Evolutionary conservation across 2,113 vertebrate species (phyloP), one percentile per base, ranked within the genome.

Genomic region (Motacilla alba): DNA sequence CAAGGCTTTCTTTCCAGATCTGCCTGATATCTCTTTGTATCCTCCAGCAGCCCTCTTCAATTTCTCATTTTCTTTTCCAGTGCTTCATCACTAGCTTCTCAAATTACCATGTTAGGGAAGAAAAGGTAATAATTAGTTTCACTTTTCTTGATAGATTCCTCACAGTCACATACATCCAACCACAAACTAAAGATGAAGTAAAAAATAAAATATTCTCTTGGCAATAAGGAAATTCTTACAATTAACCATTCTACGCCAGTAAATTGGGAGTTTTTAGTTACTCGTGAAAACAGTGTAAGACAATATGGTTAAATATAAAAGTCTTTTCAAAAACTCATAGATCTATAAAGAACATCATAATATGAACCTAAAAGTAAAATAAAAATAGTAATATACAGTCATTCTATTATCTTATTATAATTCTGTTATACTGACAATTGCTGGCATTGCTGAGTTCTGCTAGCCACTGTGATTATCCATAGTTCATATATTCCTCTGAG

Each of bases 41-140:
- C 82, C 81, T 91, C 49, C 73, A 78, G 30, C 46, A 87, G 49
- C 90, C 8, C 12, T 84, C 74, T 91, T 76, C 84, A 89, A 62
- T 94, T 94, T 93, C 89, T 97, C 85, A 92, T 87, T 87, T 96
- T 92, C 83, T 96, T 97, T 95, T 87, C 91, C 83, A 76, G 23
- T 74, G 59, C 35, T 92, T 83, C 64, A 78, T 97, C 78, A 90
- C 30, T 62, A 93, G 41, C 39, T 96, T 96, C 82, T 93, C 68
- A 95, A 84, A 95, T 87, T 68, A 94, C 68, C 53, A 89, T 77
- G 90, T 95, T 97, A 96, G 87, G 47, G 31, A 83, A 94, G 79
- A 92, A 93, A 96, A 95, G 24, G 53, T 97, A 97, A 97, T 97
- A 97, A 97, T 96, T 97, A 97, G 79, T 56, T 64, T 96, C 81